A percentile compares a stretch with the other conserved stretches of the same genome.
Conservation (phyloP, 2,113 vertebrate genomes). For the Leptobrachium leishanense region DNA sequence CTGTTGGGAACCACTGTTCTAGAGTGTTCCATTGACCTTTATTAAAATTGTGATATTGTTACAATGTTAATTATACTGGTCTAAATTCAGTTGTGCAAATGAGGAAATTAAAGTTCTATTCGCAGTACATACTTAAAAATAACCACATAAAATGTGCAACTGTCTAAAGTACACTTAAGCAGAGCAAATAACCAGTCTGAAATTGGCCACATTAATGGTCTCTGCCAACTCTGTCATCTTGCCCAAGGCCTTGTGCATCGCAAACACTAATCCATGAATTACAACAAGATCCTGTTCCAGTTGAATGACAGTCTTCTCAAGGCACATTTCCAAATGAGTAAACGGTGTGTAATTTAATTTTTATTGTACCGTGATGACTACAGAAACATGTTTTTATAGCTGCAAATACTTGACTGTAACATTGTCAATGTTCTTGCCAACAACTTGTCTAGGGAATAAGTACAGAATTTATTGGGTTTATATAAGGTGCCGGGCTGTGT, state of each 20-base stretch:
- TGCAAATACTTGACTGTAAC: constrained; percentile 35
- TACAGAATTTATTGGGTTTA: constrained; percentile 32
- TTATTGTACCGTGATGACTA: constrained; percentile 36
- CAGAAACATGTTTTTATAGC: constrained; percentile 42
- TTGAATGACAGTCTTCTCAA: constrained; percentile 6
- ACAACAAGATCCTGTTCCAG: constrained; percentile 4
- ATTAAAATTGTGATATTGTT: no score
- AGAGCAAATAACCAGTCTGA: constrained; percentile 1
- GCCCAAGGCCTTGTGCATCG: constrained; percentile 2
- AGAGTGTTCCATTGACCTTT: no score
- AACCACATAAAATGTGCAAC: not conserved
- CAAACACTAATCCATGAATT: constrained; percentile 1
- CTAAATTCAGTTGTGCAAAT: no score
- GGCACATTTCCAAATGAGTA: constrained; percentile 7
- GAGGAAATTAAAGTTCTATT: no score
- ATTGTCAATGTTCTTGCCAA: constrained; percentile 31
- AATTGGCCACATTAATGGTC: not conserved
- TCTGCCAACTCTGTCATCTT: constrained; percentile 13
- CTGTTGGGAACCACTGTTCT: no score
- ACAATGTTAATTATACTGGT: no score
- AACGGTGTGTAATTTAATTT: constrained; percentile 20
- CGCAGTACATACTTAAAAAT: constrained; percentile 1
- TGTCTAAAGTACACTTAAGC: not conserved
- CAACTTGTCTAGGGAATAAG: constrained; percentile 16
- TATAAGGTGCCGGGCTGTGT: constrained; percentile 26